Evolutionary conservation across 2,797 vertebrate species (phyloP).

Genomic region (Acomys russatus): DNA sequence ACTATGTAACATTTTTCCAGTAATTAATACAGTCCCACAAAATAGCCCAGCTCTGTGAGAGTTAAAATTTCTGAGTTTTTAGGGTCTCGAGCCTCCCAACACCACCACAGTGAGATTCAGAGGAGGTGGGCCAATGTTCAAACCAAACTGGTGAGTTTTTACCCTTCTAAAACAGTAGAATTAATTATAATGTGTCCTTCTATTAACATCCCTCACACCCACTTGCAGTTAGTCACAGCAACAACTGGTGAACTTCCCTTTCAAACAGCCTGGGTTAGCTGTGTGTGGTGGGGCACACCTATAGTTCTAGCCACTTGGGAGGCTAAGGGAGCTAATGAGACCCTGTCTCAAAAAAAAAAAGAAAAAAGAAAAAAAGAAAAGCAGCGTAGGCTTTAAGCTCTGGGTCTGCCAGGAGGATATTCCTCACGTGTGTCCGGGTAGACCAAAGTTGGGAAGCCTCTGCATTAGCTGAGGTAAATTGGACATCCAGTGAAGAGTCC

Average conservation of each 20-base stretch:
- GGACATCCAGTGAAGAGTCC: not conserved
- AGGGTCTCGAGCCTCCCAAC: not conserved
- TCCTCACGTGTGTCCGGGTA: not conserved
- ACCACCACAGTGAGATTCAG: not conserved
- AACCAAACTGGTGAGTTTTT: not conserved
- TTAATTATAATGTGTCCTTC: not conserved
- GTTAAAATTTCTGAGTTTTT: not conserved
- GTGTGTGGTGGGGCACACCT: not conserved
- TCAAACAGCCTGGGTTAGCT: not conserved
- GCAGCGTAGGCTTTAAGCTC: not conserved
- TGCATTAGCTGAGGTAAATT: accelerated
- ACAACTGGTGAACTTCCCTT: not conserved
- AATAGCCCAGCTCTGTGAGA: not conserved
- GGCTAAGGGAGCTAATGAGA: not conserved
- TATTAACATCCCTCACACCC: not conserved
- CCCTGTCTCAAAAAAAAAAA: not conserved
- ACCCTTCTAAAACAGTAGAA: not conserved
- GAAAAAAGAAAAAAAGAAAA: too few species aligned
- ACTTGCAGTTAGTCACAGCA: not conserved
- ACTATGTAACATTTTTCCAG: not conserved
- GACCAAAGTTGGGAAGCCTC: not conserved
- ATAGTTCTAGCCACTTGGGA: not conserved
- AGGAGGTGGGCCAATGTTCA: not conserved
- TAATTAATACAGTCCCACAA: not conserved
- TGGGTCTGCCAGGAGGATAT: not conserved